These are phyloP conservation scores for Achlya flavicornis DNA, from an alignment of 2,888 invertebrate genomes.

Conservation along the genomic window DNA sequence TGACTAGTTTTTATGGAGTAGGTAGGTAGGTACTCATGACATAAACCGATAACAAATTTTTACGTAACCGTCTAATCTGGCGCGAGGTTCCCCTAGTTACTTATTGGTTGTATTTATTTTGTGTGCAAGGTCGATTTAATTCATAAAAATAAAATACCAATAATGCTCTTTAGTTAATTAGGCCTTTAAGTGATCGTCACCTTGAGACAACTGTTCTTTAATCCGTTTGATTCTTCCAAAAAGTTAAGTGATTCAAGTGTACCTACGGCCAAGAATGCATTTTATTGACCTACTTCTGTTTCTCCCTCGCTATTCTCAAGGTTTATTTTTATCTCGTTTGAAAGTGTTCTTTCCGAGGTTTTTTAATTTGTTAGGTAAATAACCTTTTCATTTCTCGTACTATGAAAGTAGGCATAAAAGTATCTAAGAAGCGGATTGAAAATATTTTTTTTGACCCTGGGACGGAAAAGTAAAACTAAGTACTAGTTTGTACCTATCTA, in stretches of 20 bases:
- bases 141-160: constrained; percentile 21
- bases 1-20: constrained; percentile 57
- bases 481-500: too few relatives aligned
- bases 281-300: neutral
- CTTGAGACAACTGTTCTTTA: constrained; percentile 4
- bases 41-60: constrained; percentile 53
- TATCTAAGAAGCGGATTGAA: too few relatives aligned
- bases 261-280: neutral
- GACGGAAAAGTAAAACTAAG: too few relatives aligned
- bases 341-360: neutral
- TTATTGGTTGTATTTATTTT: constrained; percentile 60
- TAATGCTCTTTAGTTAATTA: neutral
- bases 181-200: constrained; percentile 4
- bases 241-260: constrained; percentile 8
- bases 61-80: constrained; percentile 67
- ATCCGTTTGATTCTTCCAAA: constrained; percentile 1
- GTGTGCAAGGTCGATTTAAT: constrained; percentile 60
- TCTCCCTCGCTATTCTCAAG: constrained; percentile 1
- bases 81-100: constrained; percentile 62
- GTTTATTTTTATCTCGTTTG: neutral
- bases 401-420: too few relatives aligned
- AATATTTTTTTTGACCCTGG: too few relatives aligned
- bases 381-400: too few relatives aligned
- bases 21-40: constrained; percentile 45
- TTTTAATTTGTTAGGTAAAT: neutral